Base-by-base conservation (phyloP, 2,888 invertebrate genomes). In the Drosophila histrio region DNA sequence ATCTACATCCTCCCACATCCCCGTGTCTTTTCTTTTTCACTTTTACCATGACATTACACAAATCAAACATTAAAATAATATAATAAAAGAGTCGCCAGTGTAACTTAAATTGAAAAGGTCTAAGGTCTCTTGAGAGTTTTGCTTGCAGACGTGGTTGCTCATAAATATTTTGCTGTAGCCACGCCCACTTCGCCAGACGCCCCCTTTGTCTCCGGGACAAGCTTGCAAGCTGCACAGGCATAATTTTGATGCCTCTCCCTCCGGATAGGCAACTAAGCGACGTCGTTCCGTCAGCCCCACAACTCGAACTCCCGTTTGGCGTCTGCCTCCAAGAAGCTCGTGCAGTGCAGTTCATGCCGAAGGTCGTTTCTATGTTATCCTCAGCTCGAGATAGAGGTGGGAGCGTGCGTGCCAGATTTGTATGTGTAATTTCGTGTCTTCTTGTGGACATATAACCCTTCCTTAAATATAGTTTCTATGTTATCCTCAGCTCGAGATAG, bases 141-240 rank as follows among this genome's bases (percentile, higher is more conserved):
- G 9, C 39, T 13, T 28, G 13, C 34, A 54, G 58, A 64, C 85
- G 81, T 77, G 85, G 71, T 62, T 66, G 71, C 54, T 67, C 86
- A 81, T 85, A 85, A 81, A 74, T 81, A 66, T 59, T 43, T 19
- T 30, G 24, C 28, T 34, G 11, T 46, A 34, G 52, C 24, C 54
- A 49, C 44, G 19, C 32, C 39, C 11, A 19, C 15, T 15, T 9
- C 5, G 2, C 4, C 19, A 8, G n/a, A 30, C 5, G 4, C 28
- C 24, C 11, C n/a, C 19, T 32, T 17, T 34, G 53, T 8, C 50
- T 61, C 36, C 39, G 28, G 21, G 36, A 17, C 62, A 72, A 66
- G 36, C 70, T 66, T 74, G 63, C 54, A 68, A 66, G 72, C 60
- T 87, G 80, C 82, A 87, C 38, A 59, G 67, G 79, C 75, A 81